Percentiles rank a stretch among this genome's conserved stretches.
phyloP scores from a whole-genome alignment of 2,888 invertebrate genomes.

The Drosophila paranaensis region DNA sequence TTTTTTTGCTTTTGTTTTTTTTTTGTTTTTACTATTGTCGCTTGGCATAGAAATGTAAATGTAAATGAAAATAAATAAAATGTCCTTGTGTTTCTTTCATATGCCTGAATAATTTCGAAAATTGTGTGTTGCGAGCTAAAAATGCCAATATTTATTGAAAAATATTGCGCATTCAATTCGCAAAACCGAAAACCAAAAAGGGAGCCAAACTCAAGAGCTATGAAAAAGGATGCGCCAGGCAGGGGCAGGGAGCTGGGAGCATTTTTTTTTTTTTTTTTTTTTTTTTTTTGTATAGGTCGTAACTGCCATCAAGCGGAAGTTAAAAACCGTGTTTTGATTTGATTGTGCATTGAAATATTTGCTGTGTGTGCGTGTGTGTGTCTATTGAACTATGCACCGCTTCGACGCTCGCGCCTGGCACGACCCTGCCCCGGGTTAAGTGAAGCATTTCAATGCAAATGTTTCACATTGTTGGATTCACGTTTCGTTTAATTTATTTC shows the following conservation, averaged over 20 bases:
- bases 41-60: slow-evolving; percentile 43
- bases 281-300: slow-evolving; percentile 51
- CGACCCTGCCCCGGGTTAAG: slow-evolving; percentile 20
- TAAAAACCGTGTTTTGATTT: slow-evolving; percentile 79
- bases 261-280: slow-evolving; percentile 18
- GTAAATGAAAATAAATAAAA: slow-evolving; percentile 60
- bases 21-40: slow-evolving; percentile 38
- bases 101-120: slow-evolving; percentile 75
- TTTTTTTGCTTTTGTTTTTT: slow-evolving; percentile 3
- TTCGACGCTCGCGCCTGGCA: not conserved
- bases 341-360: slow-evolving; percentile 72
- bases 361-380: slow-evolving; percentile 4
- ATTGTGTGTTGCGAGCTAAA: slow-evolving; percentile 65
- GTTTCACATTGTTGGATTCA: slow-evolving; percentile 59
- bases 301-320: slow-evolving; percentile 76
- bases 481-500: slow-evolving; percentile 51
- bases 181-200: slow-evolving; percentile 27
- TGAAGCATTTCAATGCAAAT: slow-evolving; percentile 65
- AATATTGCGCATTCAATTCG: slow-evolving; percentile 52
- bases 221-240: slow-evolving; percentile 8
- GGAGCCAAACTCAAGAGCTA: slow-evolving; percentile 15
- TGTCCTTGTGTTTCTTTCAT: slow-evolving; percentile 51
- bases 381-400: slow-evolving; percentile 27
- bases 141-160: slow-evolving; percentile 74
- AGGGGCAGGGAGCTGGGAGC: not conserved